A percentile compares a stretch with the other conserved stretches of the same genome.
Conservation (phyloP, 2,113 vertebrate genomes). For the Furnarius figulus region DNA sequence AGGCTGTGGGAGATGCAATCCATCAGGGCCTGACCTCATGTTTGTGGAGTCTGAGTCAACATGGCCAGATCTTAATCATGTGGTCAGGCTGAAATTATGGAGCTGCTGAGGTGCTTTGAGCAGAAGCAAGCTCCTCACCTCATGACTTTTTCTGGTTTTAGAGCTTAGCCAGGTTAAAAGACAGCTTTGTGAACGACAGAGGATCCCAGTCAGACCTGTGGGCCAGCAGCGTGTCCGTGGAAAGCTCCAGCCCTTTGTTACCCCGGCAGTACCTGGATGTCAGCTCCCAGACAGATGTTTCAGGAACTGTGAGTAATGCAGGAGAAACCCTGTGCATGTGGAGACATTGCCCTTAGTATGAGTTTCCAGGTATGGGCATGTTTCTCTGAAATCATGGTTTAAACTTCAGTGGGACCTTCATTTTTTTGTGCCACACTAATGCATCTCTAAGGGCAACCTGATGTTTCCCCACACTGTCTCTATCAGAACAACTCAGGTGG, state of each 20-base stretch:
- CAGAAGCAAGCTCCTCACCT: not conserved
- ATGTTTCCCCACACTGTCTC: not conserved
- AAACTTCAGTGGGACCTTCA: not conserved
- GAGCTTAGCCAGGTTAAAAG: conserved; percentile 93
- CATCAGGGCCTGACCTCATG: accelerated
- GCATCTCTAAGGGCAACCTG: not conserved
- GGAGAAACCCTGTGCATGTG: not conserved
- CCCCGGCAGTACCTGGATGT: conserved; percentile 87
- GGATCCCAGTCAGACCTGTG: conserved; percentile 90
- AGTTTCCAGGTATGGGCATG: not conserved
- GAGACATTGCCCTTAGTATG: not conserved
- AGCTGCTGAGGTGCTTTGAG: not conserved
- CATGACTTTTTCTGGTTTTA: conserved; percentile 49
- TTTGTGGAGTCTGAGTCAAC: not conserved
- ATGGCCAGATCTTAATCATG: not conserved
- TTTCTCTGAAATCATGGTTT: not conserved
- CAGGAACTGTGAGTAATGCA: conserved; percentile 84
- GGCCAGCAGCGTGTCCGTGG: conserved; percentile 85
- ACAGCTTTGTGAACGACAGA: conserved; percentile 84
- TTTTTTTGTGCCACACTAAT: not conserved
- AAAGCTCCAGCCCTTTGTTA: conserved; percentile 78
- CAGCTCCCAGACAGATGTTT: conserved; percentile 93
- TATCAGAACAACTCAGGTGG: not conserved
- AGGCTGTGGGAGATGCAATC: not conserved
- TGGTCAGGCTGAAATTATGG: not conserved